Conservation (phyloP, 2,888 invertebrate genomes). For the Acanthopleura granulata region DNA sequence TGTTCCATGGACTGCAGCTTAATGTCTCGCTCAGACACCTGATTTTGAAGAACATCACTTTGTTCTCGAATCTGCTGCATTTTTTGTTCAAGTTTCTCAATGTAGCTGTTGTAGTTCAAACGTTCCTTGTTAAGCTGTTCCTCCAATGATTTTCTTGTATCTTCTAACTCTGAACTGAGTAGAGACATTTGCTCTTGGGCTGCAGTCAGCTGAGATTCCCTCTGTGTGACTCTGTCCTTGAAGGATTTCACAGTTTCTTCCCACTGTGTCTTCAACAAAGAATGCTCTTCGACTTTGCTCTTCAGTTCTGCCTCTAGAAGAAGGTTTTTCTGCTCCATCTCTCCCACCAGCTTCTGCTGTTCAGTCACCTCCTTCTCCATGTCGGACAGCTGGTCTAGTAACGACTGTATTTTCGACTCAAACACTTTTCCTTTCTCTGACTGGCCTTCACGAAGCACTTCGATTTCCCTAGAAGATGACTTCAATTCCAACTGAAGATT, state of each 20-base stretch:
- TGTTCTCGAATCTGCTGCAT: not conserved
- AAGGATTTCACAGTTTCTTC: conserved; percentile 28
- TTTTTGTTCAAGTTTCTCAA: not conserved
- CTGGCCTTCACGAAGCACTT: conserved; percentile 65
- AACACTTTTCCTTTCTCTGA: conserved; percentile 70
- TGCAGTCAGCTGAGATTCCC: conserved; percentile 6
- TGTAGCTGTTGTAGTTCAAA: conserved; percentile 11
- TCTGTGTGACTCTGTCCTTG: conserved; percentile 27
- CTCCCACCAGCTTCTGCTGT: conserved; percentile 23
- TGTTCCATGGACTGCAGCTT: conserved; percentile 4
- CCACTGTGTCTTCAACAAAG: conserved; percentile 26
- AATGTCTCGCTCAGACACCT: not conserved
- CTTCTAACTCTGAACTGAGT: not conserved
- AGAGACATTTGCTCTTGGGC: not conserved
- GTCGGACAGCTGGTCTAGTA: conserved; percentile 53
- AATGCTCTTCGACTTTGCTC: conserved; percentile 28
- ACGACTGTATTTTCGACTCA: conserved; percentile 47
- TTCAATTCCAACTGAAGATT: conserved; percentile 34
- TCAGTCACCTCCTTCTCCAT: conserved; percentile 44
- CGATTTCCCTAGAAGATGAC: conserved; percentile 74
- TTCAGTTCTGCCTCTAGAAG: conserved; percentile 28
- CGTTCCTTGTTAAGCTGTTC: not conserved
- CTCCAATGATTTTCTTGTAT: not conserved
- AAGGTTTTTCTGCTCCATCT: conserved; percentile 5
- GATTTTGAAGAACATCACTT: not conserved